Evolutionary conservation across 2,888 invertebrate species (phyloP), one percentile per base, ranked within the genome.

Genomic region (Nymphalis polychloros): DNA sequence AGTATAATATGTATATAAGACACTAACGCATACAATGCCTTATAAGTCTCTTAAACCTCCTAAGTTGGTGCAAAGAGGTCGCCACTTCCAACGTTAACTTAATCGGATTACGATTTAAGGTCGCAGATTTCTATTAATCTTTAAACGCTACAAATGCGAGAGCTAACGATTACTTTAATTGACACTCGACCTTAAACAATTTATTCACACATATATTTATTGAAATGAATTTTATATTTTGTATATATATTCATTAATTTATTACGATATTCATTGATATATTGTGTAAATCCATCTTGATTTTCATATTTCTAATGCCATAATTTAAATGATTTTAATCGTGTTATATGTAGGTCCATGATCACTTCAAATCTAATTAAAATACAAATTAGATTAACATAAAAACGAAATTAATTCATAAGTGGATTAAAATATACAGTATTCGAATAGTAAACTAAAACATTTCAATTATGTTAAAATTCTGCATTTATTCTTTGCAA

Each of bases 71-170:
- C 10, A 66, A 61, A 67, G 61, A 67, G 66, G 66, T 67, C 66
- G 61, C 49, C 35, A 64, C 59, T 64, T 48, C 55, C 66, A 53
- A 47, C 62, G 49, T 59, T 69, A n/a, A 52, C 57, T 67, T 60
- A 71, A 71, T 69, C 63, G 64, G 55, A 64, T 69, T 64, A 64
- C 35, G 53, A 53, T 71, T 64, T 67, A 57, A 67, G 71, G 71
- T 67, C 59, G 50, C 23, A 31, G 46, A 35, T 64, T 55, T 60
- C n/a, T 59, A 61, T 68, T 61, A 57, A 55, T 59, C 57, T 61
- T 61, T 50, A n/a, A 63, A 53, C 23, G 57, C 8, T 17, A 61
- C 49, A n/a, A 46, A 55, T 63, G 20, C 20, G 13, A 31, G 46
- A 53, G 47, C 19, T 60, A 17, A 47, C 23, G 17, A 57, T 57